Evolutionary conservation across 2,113 vertebrate genomes (phyloP).

Genomic region (Thamnophis sirtalis): DNA sequence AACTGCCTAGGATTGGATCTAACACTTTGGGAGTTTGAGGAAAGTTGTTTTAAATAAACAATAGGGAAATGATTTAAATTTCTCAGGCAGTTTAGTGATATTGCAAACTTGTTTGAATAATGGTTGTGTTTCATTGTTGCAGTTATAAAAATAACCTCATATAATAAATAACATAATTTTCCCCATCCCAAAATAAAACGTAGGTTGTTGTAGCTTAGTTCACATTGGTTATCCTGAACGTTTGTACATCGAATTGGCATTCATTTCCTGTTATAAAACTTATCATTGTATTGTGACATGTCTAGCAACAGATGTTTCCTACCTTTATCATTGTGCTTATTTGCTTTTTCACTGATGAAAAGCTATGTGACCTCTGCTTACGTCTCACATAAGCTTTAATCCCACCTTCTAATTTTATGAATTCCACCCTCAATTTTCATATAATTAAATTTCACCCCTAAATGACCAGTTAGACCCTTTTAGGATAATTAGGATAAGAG

Average conservation of each 20-base stretch:
- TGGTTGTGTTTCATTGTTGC: background rate
- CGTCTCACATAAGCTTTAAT: background rate
- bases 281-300: background rate
- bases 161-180: background rate
- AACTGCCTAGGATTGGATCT: background rate
- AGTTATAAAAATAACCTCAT: background rate
- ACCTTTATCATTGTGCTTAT: background rate
- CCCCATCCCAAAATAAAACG: too few species aligned
- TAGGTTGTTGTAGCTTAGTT: background rate
- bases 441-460: background rate
- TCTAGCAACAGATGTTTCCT: background rate
- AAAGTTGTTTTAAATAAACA: background rate
- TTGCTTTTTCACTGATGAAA: conserved; percentile 1
- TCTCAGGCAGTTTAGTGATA: background rate
- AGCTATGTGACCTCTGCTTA: background rate
- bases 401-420: background rate
- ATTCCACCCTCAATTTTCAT: background rate
- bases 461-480: background rate
- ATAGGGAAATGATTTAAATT: background rate
- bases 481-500: fast-evolving
- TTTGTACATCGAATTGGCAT: background rate
- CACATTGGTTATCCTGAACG: background rate
- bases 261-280: background rate
- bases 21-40: background rate
- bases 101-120: background rate